These are phyloP conservation scores for Probosciger aterrimus DNA, from an alignment of 2,113 vertebrate genomes.

Conservation along the genomic window DNA sequence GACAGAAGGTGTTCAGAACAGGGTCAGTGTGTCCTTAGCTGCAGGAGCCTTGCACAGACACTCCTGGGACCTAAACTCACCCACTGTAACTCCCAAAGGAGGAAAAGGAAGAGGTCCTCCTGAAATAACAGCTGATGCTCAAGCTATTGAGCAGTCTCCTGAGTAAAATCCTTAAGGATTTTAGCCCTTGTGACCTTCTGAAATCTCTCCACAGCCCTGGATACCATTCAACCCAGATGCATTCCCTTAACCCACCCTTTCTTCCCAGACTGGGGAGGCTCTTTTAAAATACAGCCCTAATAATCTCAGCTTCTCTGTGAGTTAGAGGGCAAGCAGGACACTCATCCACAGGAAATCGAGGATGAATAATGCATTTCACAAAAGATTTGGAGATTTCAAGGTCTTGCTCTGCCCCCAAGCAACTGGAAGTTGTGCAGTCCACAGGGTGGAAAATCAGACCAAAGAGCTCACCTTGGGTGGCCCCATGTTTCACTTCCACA, in stretches of 20 bases:
- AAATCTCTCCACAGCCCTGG: background rate
- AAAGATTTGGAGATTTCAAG: slow-evolving; percentile 50
- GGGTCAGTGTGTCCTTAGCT: background rate
- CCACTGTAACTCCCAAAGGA: background rate
- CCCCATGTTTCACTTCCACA: background rate
- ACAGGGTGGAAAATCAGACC: slow-evolving; percentile 46
- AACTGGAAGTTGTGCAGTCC: slow-evolving; percentile 23
- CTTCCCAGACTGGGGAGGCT: background rate
- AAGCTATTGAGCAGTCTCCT: background rate
- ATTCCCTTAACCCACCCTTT: background rate
- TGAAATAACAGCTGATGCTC: background rate
- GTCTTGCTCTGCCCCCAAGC: slow-evolving; percentile 43
- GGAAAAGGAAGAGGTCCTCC: background rate
- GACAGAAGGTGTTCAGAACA: background rate
- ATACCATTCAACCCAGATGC: too few species aligned
- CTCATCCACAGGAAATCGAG: background rate
- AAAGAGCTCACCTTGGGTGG: slow-evolving; percentile 38
- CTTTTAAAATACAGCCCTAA: background rate
- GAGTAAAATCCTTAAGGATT: background rate
- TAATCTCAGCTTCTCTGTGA: background rate
- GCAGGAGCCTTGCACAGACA: background rate
- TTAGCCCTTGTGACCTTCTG: background rate
- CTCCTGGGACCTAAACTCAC: background rate
- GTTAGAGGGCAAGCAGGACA: slow-evolving; percentile 40
- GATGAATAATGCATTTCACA: slow-evolving; percentile 61